A percentile compares a stretch with the other conserved stretches of the same genome.
phyloP scores from a whole-genome alignment of 53 echinoderm and acorn worm species.

The Arbacia lixula region DNA sequence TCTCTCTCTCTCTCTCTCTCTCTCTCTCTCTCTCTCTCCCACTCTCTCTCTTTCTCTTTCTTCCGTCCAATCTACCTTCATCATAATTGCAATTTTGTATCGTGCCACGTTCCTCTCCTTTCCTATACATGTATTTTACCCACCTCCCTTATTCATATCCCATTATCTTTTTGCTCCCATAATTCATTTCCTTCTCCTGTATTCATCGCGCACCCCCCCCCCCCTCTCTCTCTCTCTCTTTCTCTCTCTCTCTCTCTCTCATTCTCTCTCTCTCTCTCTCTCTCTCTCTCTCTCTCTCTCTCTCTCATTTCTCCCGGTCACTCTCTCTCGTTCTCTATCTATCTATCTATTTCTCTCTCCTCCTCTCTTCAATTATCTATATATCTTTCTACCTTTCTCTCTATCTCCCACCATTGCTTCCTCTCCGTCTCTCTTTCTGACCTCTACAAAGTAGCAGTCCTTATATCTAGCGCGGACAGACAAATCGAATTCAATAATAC shows the following conservation, averaged over 20 bases:
- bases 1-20: conserved; percentile 1
- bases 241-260: background rate
- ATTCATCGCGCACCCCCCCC: background rate
- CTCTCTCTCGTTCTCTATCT: no score
- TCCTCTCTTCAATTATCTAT: no score
- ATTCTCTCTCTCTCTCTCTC: background rate
- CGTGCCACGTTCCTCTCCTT: no score
- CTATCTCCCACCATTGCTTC: no score
- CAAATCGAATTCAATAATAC: no score
- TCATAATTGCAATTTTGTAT: no score
- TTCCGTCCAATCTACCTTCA: background rate
- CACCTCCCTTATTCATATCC: background rate
- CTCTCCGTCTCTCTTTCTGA: no score
- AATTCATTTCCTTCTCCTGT: background rate
- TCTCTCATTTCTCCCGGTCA: no score
- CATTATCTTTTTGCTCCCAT: background rate
- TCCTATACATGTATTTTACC: background rate
- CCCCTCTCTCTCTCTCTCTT: background rate
- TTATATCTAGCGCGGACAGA: no score
- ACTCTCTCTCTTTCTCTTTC: background rate
- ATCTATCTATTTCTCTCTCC: no score
- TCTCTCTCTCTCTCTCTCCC: background rate
- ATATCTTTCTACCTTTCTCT: no score
- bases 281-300: background rate
- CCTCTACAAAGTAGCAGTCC: no score